phyloP scores from a whole-genome alignment of 2,113 vertebrate species.

The Mormyrus iriodes region DNA sequence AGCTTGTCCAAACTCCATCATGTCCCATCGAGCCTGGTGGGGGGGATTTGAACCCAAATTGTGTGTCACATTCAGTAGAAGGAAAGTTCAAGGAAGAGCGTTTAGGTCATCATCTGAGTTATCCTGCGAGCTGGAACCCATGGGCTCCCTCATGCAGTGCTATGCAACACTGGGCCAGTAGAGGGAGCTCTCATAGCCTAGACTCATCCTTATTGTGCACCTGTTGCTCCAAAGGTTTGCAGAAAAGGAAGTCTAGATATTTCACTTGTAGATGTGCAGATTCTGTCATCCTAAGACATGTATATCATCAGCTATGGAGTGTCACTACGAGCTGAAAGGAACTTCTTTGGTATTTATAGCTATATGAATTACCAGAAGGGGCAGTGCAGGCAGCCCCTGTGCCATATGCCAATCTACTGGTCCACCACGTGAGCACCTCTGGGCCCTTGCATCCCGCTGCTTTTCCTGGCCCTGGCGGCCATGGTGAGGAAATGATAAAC shows the following conservation, averaged over 20 bases:
- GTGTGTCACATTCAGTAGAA: neutral
- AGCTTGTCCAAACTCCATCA: slow-evolving; percentile 10
- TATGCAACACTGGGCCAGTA: neutral
- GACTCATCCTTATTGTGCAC: neutral
- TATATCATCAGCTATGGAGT: neutral
- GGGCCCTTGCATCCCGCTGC: slow-evolving; percentile 16
- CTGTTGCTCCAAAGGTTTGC: neutral
- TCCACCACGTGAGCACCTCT: slow-evolving; percentile 12
- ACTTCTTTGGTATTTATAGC: neutral
- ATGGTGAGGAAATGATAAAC: slow-evolving; percentile 46
- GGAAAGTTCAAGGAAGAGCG: neutral
- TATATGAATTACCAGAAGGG: neutral
- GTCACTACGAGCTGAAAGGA: neutral
- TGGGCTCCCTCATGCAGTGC: neutral
- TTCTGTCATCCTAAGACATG: neutral
- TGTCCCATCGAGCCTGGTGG: neutral
- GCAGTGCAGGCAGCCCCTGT: neutral
- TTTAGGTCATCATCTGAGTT: neutral
- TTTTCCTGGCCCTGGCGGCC: slow-evolving; percentile 30
- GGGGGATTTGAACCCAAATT: neutral
- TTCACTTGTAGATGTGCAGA: neutral
- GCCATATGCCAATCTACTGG: neutral
- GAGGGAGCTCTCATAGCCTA: neutral
- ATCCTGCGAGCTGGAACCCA: neutral
- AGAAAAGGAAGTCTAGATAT: neutral